A percentile compares a stretch with the other conserved stretches of the same genome.
Conservation (phyloP, 2,797 vertebrate species). For the Heliangelus exortis region DNA sequence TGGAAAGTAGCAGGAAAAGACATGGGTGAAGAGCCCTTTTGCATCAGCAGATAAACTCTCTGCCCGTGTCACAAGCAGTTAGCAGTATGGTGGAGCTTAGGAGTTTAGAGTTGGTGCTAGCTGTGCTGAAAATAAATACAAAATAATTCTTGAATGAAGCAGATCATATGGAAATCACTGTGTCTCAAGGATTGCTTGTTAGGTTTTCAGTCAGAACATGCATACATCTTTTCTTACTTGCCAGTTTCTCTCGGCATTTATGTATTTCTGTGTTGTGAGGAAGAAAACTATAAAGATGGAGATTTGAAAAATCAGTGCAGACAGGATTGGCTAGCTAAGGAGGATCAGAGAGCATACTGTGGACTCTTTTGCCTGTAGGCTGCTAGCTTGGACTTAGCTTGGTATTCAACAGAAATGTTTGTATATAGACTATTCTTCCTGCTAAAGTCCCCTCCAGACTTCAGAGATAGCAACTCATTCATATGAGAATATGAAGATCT, state of each 20-base stretch:
- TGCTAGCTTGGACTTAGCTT: background rate
- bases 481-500: background rate
- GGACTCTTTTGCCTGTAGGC: background rate
- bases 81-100: background rate
- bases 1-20: slow-evolving; percentile 6
- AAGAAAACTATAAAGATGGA: background rate
- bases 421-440: background rate
- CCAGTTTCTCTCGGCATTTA: background rate
- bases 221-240: background rate
- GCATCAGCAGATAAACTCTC: background rate
- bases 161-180: background rate
- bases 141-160: slow-evolving; percentile 9
- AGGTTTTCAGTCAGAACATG: background rate
- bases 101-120: background rate
- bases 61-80: background rate
- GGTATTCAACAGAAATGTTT: background rate
- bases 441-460: background rate
- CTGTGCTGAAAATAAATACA: slow-evolving; percentile 5
- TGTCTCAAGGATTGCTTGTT: background rate
- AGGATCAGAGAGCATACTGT: background rate
- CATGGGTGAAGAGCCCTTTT: slow-evolving; percentile 16
- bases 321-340: background rate
- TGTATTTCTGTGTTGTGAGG: background rate
- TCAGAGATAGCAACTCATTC: background rate
- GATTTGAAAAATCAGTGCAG: background rate